Conservation (phyloP, 2,113 vertebrate genomes). For the Ophiodon elongatus region DNA sequence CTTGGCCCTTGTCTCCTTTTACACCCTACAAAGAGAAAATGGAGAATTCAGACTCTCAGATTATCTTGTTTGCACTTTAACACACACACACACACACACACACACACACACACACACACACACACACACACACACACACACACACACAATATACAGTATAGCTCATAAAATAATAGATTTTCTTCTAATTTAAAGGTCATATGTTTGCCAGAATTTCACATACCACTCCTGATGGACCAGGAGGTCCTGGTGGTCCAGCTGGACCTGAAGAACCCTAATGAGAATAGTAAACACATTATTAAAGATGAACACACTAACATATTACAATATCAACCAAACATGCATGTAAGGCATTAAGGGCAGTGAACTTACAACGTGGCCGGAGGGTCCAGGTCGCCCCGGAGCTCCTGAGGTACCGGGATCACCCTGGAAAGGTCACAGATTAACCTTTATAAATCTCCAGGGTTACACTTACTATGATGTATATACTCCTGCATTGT, state of each 20-base stretch:
- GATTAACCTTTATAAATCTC: conserved; percentile 7
- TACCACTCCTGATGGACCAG: conserved; percentile 90
- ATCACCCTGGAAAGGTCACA: conserved; percentile 88
- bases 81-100: background rate
- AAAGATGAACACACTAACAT: background rate
- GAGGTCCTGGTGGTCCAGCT: conserved; percentile 89
- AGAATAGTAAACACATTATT: conserved; percentile 31
- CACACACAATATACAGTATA: background rate
- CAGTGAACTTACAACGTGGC: conserved; percentile 88
- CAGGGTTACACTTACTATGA: background rate
- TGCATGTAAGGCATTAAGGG: background rate
- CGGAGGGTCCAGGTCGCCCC: conserved; percentile 91
- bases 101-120: background rate
- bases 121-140: background rate
- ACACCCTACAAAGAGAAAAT: conserved; percentile 82
- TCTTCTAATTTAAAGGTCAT: background rate
- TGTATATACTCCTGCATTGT: background rate
- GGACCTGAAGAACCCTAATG: conserved; percentile 89
- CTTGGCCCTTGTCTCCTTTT: conserved; percentile 91
- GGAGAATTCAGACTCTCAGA: background rate
- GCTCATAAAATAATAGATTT: conserved; percentile 3
- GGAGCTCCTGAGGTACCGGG: conserved; percentile 90
- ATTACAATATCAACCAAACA: background rate
- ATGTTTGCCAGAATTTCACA: conserved; percentile 66
- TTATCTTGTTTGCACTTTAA: background rate